phyloP scores from a whole-genome alignment of 2,113 vertebrate species.

The Datnioides undecimradiatus region DNA sequence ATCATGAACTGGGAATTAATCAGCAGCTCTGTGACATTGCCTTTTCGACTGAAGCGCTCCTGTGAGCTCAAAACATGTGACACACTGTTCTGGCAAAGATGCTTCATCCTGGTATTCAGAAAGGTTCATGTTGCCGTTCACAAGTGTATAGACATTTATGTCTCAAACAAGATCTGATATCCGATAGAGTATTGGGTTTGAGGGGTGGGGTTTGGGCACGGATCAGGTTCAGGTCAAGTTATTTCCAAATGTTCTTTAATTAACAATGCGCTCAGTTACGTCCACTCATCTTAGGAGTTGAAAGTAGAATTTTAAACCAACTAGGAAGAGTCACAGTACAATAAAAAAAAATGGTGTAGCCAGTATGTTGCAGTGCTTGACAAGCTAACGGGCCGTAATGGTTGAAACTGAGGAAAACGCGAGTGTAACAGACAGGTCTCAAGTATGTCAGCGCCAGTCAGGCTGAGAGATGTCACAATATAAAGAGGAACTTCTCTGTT shows the following conservation, averaged over 20 bases:
- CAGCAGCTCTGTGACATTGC: neutral
- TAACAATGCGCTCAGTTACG: neutral
- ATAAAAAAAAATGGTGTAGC: neutral
- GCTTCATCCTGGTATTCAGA: neutral
- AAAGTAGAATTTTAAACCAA: neutral
- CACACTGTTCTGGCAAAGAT: neutral
- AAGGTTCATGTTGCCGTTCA: neutral
- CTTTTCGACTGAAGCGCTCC: neutral
- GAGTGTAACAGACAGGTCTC: neutral
- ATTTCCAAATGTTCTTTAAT: neutral
- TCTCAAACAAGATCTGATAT: neutral
- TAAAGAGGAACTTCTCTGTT: neutral
- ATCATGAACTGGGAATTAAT: conserved; percentile 4
- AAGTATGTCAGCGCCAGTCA: too few relatives aligned
- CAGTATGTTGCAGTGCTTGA: neutral
- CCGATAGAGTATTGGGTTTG: neutral
- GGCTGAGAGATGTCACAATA: too few relatives aligned
- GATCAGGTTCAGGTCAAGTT: neutral
- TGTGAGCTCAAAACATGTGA: neutral
- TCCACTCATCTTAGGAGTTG: neutral
- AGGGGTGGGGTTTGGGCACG: neutral
- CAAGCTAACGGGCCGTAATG: neutral
- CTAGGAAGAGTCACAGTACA: neutral
- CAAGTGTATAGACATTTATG: neutral
- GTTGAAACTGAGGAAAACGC: neutral